These are phyloP conservation scores for Chrysopa pallens DNA, from an alignment of 1,140 invertebrate genomes.

Conservation along the genomic window DNA sequence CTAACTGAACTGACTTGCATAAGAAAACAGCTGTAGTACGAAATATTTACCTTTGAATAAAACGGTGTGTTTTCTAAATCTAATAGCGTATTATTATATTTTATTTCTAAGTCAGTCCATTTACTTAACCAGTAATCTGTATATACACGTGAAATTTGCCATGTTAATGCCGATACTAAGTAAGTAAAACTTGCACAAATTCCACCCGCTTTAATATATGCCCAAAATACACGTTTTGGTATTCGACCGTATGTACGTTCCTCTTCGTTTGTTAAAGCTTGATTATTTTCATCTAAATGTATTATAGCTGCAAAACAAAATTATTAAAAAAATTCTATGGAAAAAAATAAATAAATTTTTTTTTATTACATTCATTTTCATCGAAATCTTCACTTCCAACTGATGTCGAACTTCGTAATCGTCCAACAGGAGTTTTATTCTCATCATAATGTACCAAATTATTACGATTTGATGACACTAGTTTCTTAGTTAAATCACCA, in stretches of 20 bases:
- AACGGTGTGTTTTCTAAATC: too few relatives aligned
- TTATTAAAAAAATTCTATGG: not conserved
- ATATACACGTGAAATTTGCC: constrained; percentile 35
- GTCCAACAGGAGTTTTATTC: not conserved
- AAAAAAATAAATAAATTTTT: not conserved
- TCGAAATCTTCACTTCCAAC: not conserved
- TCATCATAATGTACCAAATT: not conserved
- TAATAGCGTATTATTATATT: too few relatives aligned
- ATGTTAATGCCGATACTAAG: constrained; percentile 32
- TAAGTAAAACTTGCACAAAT: constrained; percentile 30
- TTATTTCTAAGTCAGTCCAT: constrained; percentile 29
- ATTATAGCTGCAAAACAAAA: not conserved
- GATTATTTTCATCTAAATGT: constrained; percentile 10
- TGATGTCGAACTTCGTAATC: not conserved
- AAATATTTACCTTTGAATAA: too few relatives aligned
- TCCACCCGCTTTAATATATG: constrained; percentile 44
- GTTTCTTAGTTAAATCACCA: too few relatives aligned
- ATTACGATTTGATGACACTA: too few relatives aligned
- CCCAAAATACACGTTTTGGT: constrained; percentile 35
- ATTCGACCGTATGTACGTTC: constrained; percentile 44
- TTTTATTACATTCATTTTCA: not conserved
- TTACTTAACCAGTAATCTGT: constrained; percentile 42
- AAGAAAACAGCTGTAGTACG: too few relatives aligned
- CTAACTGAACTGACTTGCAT: too few relatives aligned
- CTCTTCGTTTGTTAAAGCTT: constrained; percentile 21